phyloP scores from a whole-genome alignment of 2,888 invertebrate species.

The Gymnocheta viridis region DNA sequence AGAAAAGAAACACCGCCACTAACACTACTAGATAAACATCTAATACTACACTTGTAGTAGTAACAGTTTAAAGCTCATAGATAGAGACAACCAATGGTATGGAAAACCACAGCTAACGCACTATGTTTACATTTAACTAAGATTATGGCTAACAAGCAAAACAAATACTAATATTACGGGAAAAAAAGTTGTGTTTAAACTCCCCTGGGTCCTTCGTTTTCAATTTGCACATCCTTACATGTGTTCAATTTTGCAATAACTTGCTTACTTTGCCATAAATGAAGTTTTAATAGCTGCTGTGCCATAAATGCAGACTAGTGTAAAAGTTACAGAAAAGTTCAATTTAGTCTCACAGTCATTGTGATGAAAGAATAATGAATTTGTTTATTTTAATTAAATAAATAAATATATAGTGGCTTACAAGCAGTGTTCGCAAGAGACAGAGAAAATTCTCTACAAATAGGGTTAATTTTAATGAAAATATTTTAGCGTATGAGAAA shows the following conservation, averaged over 20 bases:
- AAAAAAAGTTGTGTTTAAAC: background rate
- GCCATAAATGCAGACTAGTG: background rate
- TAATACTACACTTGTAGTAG: background rate
- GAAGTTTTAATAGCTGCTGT: background rate
- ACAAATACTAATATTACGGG: background rate
- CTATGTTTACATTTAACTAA: background rate
- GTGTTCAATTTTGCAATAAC: background rate
- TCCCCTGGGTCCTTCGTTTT: background rate
- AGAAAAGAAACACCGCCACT: background rate
- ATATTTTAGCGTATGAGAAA: too few species aligned
- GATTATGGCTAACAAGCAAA: conserved; percentile 19
- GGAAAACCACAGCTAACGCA: conserved; percentile 10
- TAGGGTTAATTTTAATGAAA: too few species aligned
- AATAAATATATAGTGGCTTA: too few species aligned
- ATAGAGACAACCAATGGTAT: background rate
- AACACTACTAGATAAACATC: background rate
- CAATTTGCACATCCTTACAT: background rate
- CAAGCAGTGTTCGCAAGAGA: too few species aligned
- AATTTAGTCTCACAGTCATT: background rate
- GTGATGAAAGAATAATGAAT: background rate
- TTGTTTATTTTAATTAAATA: background rate
- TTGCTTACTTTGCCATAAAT: background rate
- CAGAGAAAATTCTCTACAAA: too few species aligned
- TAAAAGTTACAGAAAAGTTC: background rate
- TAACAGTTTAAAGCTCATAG: background rate